These are phyloP conservation scores for Tragelaphus strepsiceros DNA, from an alignment of 2,113 vertebrate genomes.

Conservation along the genomic window DNA sequence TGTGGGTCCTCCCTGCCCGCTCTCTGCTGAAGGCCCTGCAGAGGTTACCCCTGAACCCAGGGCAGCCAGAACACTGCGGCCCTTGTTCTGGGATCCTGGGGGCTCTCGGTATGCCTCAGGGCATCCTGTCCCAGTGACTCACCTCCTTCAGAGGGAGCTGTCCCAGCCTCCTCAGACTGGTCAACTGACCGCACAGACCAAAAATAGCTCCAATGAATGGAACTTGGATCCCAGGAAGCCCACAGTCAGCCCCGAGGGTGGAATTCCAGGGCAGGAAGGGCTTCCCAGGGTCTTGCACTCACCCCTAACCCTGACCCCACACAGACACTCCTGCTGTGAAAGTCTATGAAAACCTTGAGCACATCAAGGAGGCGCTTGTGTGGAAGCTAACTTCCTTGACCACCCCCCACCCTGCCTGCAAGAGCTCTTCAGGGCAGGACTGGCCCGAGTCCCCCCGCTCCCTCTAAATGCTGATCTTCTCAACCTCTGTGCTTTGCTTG, in stretches of 20 bases:
- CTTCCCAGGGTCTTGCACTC: not conserved
- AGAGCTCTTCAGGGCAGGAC: not conserved
- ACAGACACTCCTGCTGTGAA: not conserved
- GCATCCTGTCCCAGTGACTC: slow-evolving; percentile 31
- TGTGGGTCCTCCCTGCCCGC: not conserved
- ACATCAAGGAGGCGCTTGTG: not conserved
- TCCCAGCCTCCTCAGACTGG: not conserved
- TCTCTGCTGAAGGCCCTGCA: not conserved
- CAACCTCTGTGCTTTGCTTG: not conserved
- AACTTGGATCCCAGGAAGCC: slow-evolving; percentile 19
- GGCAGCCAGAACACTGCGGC: not conserved
- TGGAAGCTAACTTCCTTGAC: not conserved
- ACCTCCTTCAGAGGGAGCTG: too few species aligned
- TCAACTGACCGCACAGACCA: not conserved
- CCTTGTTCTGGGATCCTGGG: not conserved
- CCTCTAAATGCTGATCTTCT: not conserved
- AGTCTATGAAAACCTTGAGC: not conserved
- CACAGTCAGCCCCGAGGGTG: not conserved
- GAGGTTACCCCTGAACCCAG: not conserved
- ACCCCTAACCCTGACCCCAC: not conserved
- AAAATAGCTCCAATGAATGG: not conserved
- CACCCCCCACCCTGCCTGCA: not conserved
- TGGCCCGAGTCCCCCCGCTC: not conserved
- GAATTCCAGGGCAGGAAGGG: not conserved
- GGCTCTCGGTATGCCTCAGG: not conserved